A percentile compares a stretch with the other conserved stretches of the same genome.
Conservation (phyloP, 1,140 invertebrate species). For the Bombus breviceps region DNA sequence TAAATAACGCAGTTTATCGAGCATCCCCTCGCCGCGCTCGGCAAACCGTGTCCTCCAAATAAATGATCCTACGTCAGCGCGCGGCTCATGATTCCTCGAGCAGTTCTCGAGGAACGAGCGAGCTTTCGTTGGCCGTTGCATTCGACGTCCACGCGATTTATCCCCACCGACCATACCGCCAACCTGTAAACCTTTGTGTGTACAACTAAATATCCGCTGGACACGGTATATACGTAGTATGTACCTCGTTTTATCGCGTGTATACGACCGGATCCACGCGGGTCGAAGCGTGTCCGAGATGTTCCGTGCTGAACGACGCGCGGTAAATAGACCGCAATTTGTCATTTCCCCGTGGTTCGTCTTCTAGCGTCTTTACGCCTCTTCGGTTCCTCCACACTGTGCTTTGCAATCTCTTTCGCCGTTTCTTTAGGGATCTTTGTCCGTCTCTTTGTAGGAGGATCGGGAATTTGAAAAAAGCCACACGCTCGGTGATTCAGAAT, state of each 20-base stretch:
- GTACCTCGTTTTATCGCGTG: no score
- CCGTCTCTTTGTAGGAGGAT: no score
- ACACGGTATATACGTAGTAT: no score
- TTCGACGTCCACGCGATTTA: constrained; percentile 16
- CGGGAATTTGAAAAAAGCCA: no score
- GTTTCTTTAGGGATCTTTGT: no score
- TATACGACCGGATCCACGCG: neutral
- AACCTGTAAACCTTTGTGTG: neutral
- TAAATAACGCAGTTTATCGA: constrained; percentile 53
- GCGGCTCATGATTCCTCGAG: constrained; percentile 24
- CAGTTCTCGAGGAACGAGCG: neutral
- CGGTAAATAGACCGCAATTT: neutral
- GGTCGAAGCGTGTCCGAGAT: neutral
- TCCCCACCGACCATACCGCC: neutral
- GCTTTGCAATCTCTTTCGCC: no score
- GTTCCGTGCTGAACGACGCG: neutral
- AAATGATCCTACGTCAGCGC: constrained; percentile 36
- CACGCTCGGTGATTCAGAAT: no score
- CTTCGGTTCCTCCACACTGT: no score
- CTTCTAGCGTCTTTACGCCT: neutral
- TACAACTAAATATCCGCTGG: neutral
- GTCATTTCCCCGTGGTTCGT: neutral
- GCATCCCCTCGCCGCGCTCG: constrained; percentile 35
- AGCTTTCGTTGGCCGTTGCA: constrained; percentile 4
- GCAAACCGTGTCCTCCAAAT: constrained; percentile 44